Conservation (phyloP, 1,140 invertebrate genomes). For the Drosophila arawakana region DNA sequence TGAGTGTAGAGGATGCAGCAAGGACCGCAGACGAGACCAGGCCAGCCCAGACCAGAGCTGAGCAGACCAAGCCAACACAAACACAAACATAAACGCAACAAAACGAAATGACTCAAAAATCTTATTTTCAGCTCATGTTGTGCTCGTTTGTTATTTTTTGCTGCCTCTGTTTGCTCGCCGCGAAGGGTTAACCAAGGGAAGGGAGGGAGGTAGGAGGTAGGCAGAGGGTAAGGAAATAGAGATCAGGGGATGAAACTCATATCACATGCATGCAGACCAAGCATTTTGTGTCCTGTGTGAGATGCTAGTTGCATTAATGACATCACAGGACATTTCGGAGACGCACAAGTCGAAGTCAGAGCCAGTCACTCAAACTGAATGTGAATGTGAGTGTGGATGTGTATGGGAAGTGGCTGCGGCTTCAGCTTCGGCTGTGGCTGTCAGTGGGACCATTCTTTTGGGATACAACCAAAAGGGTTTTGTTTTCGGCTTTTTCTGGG, state of each 20-base stretch:
- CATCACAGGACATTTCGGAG: conserved; percentile 43
- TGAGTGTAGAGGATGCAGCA: conserved; percentile 28
- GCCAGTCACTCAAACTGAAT: conserved; percentile 72
- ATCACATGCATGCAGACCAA: conserved; percentile 63
- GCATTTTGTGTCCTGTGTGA: conserved; percentile 40
- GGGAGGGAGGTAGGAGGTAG: too few species aligned
- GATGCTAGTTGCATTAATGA: conserved; percentile 77
- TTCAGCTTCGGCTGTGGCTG: conserved; percentile 45
- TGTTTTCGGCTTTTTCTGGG: conserved; percentile 6
- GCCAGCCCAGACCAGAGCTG: conserved; percentile 23
- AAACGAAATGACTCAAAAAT: conserved; percentile 83
- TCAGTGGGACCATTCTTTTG: conserved; percentile 46
- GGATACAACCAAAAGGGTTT: conserved; percentile 11
- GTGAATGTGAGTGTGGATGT: conserved; percentile 47
- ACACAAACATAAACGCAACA: conserved; percentile 73
- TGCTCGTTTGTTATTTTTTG: conserved; percentile 77
- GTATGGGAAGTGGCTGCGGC: conserved; percentile 41
- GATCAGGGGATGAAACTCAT: conserved; percentile 21
- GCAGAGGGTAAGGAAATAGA: background rate
- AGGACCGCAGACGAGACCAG: conserved; percentile 5
- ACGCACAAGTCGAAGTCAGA: conserved; percentile 76
- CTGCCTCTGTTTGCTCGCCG: conserved; percentile 42
- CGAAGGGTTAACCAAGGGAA: conserved; percentile 23
- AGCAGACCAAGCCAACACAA: conserved; percentile 21
- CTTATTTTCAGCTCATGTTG: conserved; percentile 83